Evolutionary conservation across 2,888 invertebrate species (phyloP).

Genomic region (Melolontha melolontha): DNA sequence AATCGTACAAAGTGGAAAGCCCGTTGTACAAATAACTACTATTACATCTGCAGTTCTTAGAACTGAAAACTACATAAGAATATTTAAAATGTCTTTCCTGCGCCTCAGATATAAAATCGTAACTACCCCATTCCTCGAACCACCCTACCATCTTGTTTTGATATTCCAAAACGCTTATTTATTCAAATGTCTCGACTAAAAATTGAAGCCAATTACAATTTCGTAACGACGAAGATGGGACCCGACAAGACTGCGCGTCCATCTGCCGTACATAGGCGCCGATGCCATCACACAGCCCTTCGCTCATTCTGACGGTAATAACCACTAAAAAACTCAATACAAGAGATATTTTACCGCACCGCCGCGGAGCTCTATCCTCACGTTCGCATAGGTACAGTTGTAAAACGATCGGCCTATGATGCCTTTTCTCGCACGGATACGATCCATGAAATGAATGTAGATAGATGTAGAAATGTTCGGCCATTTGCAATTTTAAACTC

Average conservation of each 20-base stretch:
- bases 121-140: no score
- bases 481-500: slow-evolving; percentile 54
- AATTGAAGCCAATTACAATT: slow-evolving; percentile 49
- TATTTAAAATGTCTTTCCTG: no score
- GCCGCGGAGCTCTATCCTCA: not conserved
- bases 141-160: no score
- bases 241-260: slow-evolving; percentile 24
- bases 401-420: slow-evolving; percentile 23
- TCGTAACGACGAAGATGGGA: slow-evolving; percentile 47
- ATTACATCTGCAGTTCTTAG: no score
- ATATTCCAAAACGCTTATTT: not conserved
- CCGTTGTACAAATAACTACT: no score
- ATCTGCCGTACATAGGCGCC: no score
- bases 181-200: not conserved
- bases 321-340: slow-evolving; percentile 46
- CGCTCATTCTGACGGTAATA: slow-evolving; percentile 13
- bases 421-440: slow-evolving; percentile 29
- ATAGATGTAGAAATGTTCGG: slow-evolving; percentile 43
- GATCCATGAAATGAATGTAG: slow-evolving; percentile 48
- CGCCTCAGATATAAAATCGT: no score
- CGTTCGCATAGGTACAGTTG: slow-evolving; percentile 4
- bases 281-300: no score
- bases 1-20: no score
- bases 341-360: slow-evolving; percentile 1
- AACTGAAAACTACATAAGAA: no score